Conservation (phyloP, 2,888 invertebrate species). For the Leptothorax acervorum region DNA sequence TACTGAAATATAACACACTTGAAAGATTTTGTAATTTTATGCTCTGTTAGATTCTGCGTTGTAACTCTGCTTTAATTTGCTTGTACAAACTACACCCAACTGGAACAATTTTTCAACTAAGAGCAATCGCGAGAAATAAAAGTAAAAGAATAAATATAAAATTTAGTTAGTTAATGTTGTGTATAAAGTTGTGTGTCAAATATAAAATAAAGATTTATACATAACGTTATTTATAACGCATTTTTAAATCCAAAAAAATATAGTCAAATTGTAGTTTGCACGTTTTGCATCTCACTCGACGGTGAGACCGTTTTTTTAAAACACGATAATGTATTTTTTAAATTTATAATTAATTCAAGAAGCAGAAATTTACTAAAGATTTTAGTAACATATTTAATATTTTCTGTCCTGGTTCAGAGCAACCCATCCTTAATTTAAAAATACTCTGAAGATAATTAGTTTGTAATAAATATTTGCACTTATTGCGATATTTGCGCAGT, state of each 20-base stretch:
- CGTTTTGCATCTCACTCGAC: too few species aligned
- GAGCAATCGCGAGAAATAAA: not conserved
- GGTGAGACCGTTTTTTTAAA: not conserved
- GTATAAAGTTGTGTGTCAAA: too few species aligned
- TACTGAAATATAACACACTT: constrained; percentile 1
- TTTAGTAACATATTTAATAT: not conserved
- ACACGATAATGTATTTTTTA: not conserved
- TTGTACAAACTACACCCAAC: not conserved
- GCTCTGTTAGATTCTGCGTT: not conserved
- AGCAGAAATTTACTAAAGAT: not conserved
- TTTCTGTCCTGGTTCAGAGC: not conserved
- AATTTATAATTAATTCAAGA: not conserved
- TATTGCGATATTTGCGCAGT: not conserved
- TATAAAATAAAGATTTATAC: too few species aligned
- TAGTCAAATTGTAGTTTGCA: too few species aligned
- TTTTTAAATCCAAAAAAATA: too few species aligned
- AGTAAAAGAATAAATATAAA: not conserved
- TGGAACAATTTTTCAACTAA: not conserved
- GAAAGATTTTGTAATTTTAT: not conserved
- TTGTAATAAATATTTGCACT: not conserved
- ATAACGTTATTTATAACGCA: too few species aligned
- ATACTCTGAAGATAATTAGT: not conserved
- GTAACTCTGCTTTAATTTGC: not conserved
- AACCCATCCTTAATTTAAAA: not conserved
- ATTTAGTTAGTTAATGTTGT: too few species aligned